A percentile compares a stretch with the other conserved stretches of the same genome.
Evolutionary conservation across 1,140 invertebrate species (phyloP).

Genomic region (Chelonus insularis): DNA sequence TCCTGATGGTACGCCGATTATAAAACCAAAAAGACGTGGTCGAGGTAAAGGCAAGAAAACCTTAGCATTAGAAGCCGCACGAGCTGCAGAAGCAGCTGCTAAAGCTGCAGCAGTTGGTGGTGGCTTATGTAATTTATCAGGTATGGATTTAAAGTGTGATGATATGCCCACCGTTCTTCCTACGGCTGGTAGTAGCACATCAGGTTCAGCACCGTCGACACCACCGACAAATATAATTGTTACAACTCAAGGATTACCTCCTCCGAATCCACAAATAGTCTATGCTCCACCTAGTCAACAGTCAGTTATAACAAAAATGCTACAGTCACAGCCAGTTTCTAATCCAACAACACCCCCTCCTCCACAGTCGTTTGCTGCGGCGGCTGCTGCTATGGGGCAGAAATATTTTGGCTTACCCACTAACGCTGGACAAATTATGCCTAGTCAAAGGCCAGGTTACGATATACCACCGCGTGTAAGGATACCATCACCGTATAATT

Average conservation of each 20-base stretch:
- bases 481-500: constrained; percentile 53
- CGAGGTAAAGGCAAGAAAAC: constrained; percentile 65
- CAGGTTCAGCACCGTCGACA: constrained; percentile 55
- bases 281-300: constrained; percentile 59
- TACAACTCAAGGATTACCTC: constrained; percentile 38
- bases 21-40: constrained; percentile 60
- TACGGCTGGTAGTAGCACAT: constrained; percentile 55
- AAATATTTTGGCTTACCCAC: constrained; percentile 56
- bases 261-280: constrained; percentile 42
- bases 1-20: constrained; percentile 45
- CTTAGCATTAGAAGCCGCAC: constrained; percentile 58
- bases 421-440: constrained; percentile 46
- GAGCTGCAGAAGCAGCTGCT: constrained; percentile 53
- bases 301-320: constrained; percentile 68
- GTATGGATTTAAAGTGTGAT: constrained; percentile 46
- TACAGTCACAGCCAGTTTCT: constrained; percentile 60
- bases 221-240: constrained; percentile 41
- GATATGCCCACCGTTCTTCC: constrained; percentile 50
- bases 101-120: constrained; percentile 42
- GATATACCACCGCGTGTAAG: constrained; percentile 53
- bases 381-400: constrained; percentile 57
- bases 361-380: constrained; percentile 54
- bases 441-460: constrained; percentile 48
- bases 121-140: constrained; percentile 37
- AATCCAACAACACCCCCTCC: constrained; percentile 19